Percentiles rank a stretch among this genome's conserved stretches.
Evolutionary conservation across 2,888 invertebrate genomes (phyloP).

Genomic region (Plusia festucae): DNA sequence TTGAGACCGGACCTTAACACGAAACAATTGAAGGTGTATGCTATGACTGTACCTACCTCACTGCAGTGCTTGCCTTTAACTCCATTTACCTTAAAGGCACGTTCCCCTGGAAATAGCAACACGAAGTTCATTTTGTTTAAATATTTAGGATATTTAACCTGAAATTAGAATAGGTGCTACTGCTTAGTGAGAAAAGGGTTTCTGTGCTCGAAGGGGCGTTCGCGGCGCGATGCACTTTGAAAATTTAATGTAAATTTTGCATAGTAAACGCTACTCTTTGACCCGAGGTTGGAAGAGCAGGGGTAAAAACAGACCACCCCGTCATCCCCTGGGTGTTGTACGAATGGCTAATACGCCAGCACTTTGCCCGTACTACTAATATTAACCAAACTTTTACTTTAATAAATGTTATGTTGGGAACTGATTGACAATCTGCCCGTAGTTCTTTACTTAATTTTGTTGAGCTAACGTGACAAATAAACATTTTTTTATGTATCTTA

Average conservation of each 20-base stretch:
- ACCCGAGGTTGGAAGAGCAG: constrained; percentile 24
- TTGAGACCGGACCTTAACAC: background rate
- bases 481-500: no score
- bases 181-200: constrained; percentile 45
- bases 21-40: constrained; percentile 4
- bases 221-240: constrained; percentile 46
- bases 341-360: background rate
- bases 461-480: no score
- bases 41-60: no score
- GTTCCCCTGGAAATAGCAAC: constrained; percentile 12
- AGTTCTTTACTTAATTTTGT: no score
- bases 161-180: constrained; percentile 35
- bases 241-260: constrained; percentile 51
- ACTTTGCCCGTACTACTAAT: background rate
- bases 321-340: background rate
- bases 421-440: background rate
- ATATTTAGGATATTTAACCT: constrained; percentile 50
- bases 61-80: background rate
- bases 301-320: background rate
- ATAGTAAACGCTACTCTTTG: constrained; percentile 34
- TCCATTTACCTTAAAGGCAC: background rate
- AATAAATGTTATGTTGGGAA: background rate
- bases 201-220: constrained; percentile 28
- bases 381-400: background rate
- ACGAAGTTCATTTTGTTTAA: constrained; percentile 26